Base-by-base conservation (phyloP, 2,888 invertebrate genomes). In the Melangyna quadrimaculata region DNA sequence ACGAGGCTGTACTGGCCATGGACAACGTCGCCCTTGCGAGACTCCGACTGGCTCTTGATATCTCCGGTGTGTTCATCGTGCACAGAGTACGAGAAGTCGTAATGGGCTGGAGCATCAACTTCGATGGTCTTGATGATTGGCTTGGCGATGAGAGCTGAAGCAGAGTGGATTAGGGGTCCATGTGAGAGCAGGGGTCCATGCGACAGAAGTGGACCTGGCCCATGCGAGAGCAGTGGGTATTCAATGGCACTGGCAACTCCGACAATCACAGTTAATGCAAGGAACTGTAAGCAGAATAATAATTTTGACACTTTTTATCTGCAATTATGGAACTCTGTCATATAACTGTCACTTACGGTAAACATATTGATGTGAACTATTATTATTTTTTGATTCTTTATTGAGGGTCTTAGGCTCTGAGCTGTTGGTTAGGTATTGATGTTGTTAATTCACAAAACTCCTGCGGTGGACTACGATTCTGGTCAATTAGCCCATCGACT, bases 1-100 rank as follows among this genome's bases (percentile, higher is more conserved):
- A 94, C 90, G 53, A 94, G 90, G 6, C 93, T 92, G 89, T 94
- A 94, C 89, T 93, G 92, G 14, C 94, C 94, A 72, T 93, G 93
- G 19, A 94, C 93, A 78, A 91, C 90, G 88, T 94, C 94, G 55
- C 93, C 94, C 88, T 93, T 91, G 69, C 94, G 93, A 1, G 93
- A 90, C 90, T 94, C 94, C 43, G 92, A 92, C 89, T 94, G 94
- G 88, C 90, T 92, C 89, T 94, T 91, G 71, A 92, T 90, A 88
- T 94, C 94, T 27, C 94, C 94, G 87, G 94, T 93, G 87, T 93
- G 92, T 14, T 92, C 93, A 87, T 93, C 93, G 81, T 90, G 92
- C 29, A 93, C 93, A n/a, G 92, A 91, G 87, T 93, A 93, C 40
- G 91, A 90, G 89, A 93, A 93, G 80, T 93, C 92, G 87, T 93